Percentiles rank a stretch among this genome's conserved stretches.
Conservation (phyloP, 2,888 invertebrate species). For the Calliopum simillimum region DNA sequence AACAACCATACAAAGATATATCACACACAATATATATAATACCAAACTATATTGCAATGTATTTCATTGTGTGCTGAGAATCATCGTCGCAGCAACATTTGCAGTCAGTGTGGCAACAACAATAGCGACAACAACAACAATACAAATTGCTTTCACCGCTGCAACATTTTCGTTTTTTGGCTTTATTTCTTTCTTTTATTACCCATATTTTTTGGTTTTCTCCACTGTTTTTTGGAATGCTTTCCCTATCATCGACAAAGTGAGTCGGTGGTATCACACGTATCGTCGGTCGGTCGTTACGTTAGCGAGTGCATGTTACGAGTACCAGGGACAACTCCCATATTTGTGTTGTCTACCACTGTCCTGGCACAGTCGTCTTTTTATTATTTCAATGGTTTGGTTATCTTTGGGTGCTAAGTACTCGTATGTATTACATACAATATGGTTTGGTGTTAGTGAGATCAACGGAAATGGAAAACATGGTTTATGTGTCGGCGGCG, state of each 20-base stretch:
- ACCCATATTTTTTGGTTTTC: background rate
- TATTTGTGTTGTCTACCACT: no score
- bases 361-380: no score
- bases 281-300: no score
- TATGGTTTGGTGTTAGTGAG: background rate
- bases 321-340: no score
- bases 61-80: background rate
- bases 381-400: no score
- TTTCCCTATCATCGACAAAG: conserved; percentile 28
- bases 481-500: background rate
- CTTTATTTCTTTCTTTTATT: no score
- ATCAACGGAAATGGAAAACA: conserved; percentile 18
- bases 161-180: background rate
- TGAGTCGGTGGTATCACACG: no score
- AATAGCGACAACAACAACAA: background rate
- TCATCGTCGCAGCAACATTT: background rate
- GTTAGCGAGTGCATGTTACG: background rate
- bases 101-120: conserved; percentile 1
- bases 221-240: conserved; percentile 1
- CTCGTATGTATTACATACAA: background rate
- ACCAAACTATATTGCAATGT: background rate
- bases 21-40: background rate
- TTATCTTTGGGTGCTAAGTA: no score
- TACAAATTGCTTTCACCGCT: conserved; percentile 30
- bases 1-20: background rate